Evolutionary conservation across 2,888 invertebrate species (phyloP), one percentile per base, ranked within the genome.

Genomic region (Acanthosepion esculentum): DNA sequence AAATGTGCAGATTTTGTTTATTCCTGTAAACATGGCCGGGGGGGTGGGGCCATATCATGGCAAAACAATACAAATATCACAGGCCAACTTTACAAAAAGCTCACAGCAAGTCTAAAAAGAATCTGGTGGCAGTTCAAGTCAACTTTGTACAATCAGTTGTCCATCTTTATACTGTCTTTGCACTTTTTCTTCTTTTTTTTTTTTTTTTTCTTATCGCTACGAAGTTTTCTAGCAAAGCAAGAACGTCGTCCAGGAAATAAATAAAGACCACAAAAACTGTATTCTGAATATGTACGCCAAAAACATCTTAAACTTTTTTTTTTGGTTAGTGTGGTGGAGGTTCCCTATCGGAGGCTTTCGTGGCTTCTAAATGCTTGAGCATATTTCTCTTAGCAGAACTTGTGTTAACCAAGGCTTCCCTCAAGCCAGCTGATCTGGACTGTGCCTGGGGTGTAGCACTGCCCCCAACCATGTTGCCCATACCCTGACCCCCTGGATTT

Each of bases 311-410:
- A 94, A 33, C 33, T 95, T 59, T 94, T 95, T 59, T 94, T 53
- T 91, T 91, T 26, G 93, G 94, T 95, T 95, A 97, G 95, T 97
- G 96, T 59, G 97, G 97, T 48, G 97, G 97, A 48, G 97, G 97
- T 94, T 97, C 97, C 94, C 96, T 96, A 95, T 96, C 97, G 33
- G 96, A 96, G 92, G 97, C 96, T 96, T 97, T 96, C 50, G 95
- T 94, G 94, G 96, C 96, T 92, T 96, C 97, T 96, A 96, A 96
- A 96, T 96, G 97, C 95, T 97, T 97, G 95, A 97, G 96, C 96
- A 97, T 96, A 95, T 96, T 97, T 95, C 97, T 95, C 95, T 97
- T 97, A 93, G 96, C 96, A 94, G 96, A 96, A 91, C 96, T 96
- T n/a, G 96, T 96, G 94, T 96, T 96, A 92, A 96, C 94, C 91